Conservation (phyloP, 2,888 invertebrate species). For the Nomada goodeniana region DNA sequence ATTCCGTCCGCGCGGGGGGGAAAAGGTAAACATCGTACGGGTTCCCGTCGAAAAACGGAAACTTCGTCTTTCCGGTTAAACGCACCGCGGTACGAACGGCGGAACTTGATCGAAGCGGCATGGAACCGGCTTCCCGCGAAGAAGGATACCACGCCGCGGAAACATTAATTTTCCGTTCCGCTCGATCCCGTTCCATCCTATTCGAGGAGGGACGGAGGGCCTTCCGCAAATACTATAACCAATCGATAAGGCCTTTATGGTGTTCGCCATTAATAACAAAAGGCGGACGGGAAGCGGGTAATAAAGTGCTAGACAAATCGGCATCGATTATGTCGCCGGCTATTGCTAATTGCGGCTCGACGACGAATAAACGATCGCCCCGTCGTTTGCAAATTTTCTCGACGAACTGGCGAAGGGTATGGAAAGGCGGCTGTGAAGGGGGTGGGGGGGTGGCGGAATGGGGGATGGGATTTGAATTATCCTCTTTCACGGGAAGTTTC, state of each 20-base stretch:
- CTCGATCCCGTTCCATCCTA: not conserved
- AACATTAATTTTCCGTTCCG: slow-evolving; percentile 39
- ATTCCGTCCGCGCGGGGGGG: not conserved
- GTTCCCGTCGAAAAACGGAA: not conserved
- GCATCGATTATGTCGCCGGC: slow-evolving; percentile 42
- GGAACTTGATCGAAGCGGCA: slow-evolving; percentile 13
- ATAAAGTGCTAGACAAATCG: slow-evolving; percentile 36
- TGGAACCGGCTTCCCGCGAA: slow-evolving; percentile 10
- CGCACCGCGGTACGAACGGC: slow-evolving; percentile 21
- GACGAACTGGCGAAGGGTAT: slow-evolving; percentile 14
- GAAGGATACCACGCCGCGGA: slow-evolving; percentile 3
- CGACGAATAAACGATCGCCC: slow-evolving; percentile 44
- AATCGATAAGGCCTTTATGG: slow-evolving; percentile 9
- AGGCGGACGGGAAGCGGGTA: not conserved
- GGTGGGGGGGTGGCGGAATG: not conserved
- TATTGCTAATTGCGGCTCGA: slow-evolving; percentile 59
- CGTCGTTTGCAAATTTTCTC: slow-evolving; percentile 59
- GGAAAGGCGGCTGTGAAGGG: not conserved
- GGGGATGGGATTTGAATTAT: slow-evolving; percentile 44
- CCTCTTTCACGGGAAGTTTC: slow-evolving; percentile 62
- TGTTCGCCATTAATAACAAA: not conserved
- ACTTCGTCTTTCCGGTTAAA: slow-evolving; percentile 4
- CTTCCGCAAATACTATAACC: not conserved
- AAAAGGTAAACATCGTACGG: slow-evolving; percentile 6
- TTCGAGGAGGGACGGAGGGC: not conserved